phyloP scores from a whole-genome alignment of 1,140 invertebrate genomes.

The Thaumetopoea pityocampa region DNA sequence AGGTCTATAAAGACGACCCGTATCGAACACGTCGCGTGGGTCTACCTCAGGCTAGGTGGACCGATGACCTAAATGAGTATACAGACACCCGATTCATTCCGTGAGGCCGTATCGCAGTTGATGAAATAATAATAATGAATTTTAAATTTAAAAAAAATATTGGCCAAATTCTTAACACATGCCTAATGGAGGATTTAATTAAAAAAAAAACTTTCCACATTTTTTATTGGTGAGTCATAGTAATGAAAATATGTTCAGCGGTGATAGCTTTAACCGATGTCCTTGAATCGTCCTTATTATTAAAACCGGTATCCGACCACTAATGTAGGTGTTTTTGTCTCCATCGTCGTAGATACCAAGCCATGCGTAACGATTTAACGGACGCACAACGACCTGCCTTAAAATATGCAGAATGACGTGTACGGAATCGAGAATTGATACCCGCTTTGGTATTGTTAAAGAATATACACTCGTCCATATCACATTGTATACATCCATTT shows the following conservation, averaged over 20 bases:
- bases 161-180: too few relatives aligned
- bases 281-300: constrained; percentile 27
- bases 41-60: too few relatives aligned
- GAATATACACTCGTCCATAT: too few relatives aligned
- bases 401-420: constrained; percentile 21
- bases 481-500: background rate
- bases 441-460: constrained; percentile 1
- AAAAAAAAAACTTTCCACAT: background rate
- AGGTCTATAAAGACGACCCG: too few relatives aligned
- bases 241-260: too few relatives aligned
- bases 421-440: constrained; percentile 8
- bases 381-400: constrained; percentile 30
- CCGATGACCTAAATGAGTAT: too few relatives aligned
- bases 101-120: too few relatives aligned
- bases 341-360: constrained; percentile 12
- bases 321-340: constrained; percentile 25
- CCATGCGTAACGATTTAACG: constrained; percentile 34
- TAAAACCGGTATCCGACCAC: constrained; percentile 8
- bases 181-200: too few relatives aligned
- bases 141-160: too few relatives aligned
- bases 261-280: constrained; percentile 20
- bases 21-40: too few relatives aligned
- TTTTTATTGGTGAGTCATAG: constrained; percentile 16
- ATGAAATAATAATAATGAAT: too few relatives aligned
- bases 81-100: too few relatives aligned